Base-by-base conservation (phyloP, 2,888 invertebrate species). In the Campoplex capitator region DNA sequence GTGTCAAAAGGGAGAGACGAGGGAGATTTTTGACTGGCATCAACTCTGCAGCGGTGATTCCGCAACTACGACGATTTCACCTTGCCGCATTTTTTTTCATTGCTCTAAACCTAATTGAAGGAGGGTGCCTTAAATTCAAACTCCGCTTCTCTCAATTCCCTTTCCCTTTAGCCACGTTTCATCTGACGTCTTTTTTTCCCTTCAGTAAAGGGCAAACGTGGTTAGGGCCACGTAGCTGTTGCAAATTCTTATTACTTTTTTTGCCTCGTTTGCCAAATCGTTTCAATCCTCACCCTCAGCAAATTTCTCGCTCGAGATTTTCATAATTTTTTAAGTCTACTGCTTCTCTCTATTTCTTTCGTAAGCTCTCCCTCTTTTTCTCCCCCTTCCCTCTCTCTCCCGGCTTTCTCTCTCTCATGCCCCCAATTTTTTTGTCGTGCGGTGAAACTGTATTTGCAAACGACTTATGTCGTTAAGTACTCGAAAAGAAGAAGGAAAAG, bases 41-140 rank as follows among this genome's bases (percentile, higher is more conserved):
- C 62, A 79, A 84, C 70, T 84, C 86, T 83, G 42, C 81, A 8
- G 42, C 32, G 38, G 71, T 56, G 81, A 73, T 58, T 77, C 35
- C 38, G 67, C 32, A 76, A 38, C 62, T 71, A 51, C 75, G 78
- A 68, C 54, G 75, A 76, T 71, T 77, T 67, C 67, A 74, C 65
- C 16, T 70, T 51, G 80, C 74, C 45, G 81, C 85, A 87, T 89
- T 89, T 91, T 86, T 62, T 62, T 32, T 32, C 62, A 90, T 89
- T 88, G 79, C 88, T 77, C 84, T 90, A 92, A 92, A 91, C 89
- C 91, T 92, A 92, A 93, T 93, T 93, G 92, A 90, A 91, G 80
- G 83, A 88, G 83, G 81, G 77, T 58, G 83, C 58, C 82, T 86
- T 68, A 58, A 88, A 84, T 82, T 82, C 62, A 86, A 79, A 77